Conservation (phyloP, 2,113 vertebrate species). For the Ranitomeya variabilis region DNA sequence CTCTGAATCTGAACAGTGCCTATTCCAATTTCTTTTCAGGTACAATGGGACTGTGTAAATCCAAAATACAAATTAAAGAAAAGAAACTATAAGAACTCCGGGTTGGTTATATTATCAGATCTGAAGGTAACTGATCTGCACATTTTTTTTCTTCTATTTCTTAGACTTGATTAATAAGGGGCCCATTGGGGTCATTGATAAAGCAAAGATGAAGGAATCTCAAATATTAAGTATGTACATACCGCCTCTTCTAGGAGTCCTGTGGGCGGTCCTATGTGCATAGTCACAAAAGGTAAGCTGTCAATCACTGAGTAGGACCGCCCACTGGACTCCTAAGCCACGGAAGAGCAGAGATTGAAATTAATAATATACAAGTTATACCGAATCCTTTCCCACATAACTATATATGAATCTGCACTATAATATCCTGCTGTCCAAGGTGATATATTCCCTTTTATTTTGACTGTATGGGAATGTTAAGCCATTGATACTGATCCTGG, state of each 20-base stretch:
- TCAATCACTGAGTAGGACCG: no score
- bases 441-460: no score
- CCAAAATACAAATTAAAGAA: slow-evolving; percentile 93
- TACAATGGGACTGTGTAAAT: slow-evolving; percentile 93
- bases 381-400: no score
- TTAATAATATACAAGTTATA: no score
- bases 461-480: background rate
- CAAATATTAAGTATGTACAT: background rate
- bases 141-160: background rate
- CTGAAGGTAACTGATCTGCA: slow-evolving; percentile 78
- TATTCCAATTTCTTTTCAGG: slow-evolving; percentile 58
- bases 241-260: no score
- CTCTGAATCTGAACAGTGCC: no score
- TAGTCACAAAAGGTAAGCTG: no score
- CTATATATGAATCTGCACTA: no score
- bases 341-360: no score
- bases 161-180: background rate
- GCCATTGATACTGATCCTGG: background rate
- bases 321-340: no score
- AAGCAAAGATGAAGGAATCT: background rate
- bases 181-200: background rate
- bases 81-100: slow-evolving; percentile 93
- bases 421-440: no score
- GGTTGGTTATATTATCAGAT: slow-evolving; percentile 84
- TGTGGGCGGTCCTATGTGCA: no score